phyloP scores from a whole-genome alignment of 2,888 invertebrate genomes.

The Phalera bucephala region DNA sequence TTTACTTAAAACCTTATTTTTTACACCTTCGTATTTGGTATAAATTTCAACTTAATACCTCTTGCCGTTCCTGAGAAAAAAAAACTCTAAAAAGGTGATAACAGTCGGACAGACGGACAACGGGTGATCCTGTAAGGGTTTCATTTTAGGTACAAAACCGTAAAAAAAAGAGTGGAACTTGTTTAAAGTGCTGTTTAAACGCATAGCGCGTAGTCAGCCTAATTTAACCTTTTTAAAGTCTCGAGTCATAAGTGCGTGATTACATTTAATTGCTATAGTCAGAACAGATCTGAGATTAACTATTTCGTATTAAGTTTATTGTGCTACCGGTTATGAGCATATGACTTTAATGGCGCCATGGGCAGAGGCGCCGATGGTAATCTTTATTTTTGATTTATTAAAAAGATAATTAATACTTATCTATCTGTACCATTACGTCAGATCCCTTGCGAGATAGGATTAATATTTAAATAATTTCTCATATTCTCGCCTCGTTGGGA shows the following conservation, averaged over 20 bases:
- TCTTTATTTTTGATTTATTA: background rate
- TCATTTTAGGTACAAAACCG: too few species aligned
- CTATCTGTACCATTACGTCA: background rate
- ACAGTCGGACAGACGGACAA: too few species aligned
- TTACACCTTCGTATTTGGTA: background rate
- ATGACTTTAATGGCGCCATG: constrained; percentile 19
- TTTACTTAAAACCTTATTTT: constrained; percentile 6
- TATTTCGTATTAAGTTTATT: constrained; percentile 29
- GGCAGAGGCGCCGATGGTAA: background rate
- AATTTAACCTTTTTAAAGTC: constrained; percentile 7
- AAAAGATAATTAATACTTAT: too few species aligned
- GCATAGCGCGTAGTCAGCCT: constrained; percentile 5
- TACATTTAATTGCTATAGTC: constrained; percentile 26
- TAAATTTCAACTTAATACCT: too few species aligned
- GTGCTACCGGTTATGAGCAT: constrained; percentile 17
- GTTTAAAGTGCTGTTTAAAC: too few species aligned
- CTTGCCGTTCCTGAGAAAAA: too few species aligned
- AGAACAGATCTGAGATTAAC: constrained; percentile 26
- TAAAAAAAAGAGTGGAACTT: too few species aligned
- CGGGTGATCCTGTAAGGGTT: too few species aligned
- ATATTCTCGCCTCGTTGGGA: background rate
- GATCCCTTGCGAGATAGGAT: background rate
- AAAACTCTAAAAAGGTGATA: too few species aligned
- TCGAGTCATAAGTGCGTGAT: constrained; percentile 18
- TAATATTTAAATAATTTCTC: background rate